Conservation (phyloP, 2,888 invertebrate species). For the Scaeva pyrastri region DNA sequence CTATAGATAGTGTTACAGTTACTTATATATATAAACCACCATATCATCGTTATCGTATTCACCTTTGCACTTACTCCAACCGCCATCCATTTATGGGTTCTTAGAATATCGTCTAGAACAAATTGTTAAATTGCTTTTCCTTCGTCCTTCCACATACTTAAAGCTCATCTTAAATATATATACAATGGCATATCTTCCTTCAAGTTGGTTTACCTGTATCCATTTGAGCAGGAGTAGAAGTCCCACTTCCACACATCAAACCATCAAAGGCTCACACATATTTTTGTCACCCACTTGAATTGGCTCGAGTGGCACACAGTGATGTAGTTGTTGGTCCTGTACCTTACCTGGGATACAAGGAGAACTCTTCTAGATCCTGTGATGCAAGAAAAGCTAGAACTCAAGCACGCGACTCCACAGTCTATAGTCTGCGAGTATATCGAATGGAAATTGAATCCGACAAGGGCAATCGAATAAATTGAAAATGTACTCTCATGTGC, state of each 20-base stretch:
- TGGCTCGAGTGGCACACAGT: constrained; percentile 45
- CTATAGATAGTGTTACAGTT: background rate
- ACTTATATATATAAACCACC: background rate
- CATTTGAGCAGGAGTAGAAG: background rate
- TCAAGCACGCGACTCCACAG: constrained; percentile 44
- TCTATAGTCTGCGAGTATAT: constrained; percentile 30
- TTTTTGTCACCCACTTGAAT: constrained; percentile 65
- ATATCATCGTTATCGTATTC: background rate
- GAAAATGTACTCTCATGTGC: constrained; percentile 54
- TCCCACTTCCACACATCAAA: background rate
- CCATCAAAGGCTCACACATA: constrained; percentile 34
- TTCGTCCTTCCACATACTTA: background rate
- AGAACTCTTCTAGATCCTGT: constrained; percentile 5
- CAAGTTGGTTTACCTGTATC: constrained; percentile 4
- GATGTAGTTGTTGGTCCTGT: constrained; percentile 21
- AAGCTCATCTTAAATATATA: no score
- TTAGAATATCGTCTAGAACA: background rate
- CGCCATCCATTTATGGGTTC: background rate
- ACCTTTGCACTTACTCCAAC: constrained; percentile 4
- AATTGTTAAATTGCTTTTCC: constrained; percentile 20
- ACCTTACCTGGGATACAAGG: background rate
- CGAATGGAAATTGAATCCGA: constrained; percentile 69
- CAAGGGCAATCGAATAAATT: constrained; percentile 75
- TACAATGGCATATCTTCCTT: background rate
- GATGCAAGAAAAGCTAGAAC: constrained; percentile 23